phyloP scores from a whole-genome alignment of 2,888 invertebrate genomes.

The Ryuthela nishihirai region DNA sequence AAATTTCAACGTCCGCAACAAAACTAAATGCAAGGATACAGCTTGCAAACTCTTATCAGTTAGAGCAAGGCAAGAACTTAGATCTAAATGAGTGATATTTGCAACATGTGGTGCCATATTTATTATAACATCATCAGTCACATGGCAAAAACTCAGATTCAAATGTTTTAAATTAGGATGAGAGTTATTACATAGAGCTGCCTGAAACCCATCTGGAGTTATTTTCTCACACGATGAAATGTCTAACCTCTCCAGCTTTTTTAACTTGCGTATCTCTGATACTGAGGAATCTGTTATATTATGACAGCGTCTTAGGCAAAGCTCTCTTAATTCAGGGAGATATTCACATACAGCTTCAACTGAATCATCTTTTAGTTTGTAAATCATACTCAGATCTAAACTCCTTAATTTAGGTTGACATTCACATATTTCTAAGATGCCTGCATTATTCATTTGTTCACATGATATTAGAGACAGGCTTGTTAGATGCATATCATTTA shows the following conservation, averaged over 20 bases:
- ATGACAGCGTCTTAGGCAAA: conserved; percentile 63
- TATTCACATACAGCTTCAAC: conserved; percentile 60
- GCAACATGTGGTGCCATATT: conserved; percentile 60
- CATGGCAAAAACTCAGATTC: conserved; percentile 47
- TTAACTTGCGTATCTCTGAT: conserved; percentile 57
- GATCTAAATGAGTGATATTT: conserved; percentile 59
- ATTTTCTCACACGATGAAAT: conserved; percentile 66
- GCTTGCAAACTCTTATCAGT: conserved; percentile 65
- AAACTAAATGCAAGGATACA: conserved; percentile 62
- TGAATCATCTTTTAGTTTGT: conserved; percentile 63
- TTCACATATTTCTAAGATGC: conserved; percentile 57
- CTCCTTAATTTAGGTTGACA: conserved; percentile 58
- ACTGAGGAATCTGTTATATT: conserved; percentile 63
- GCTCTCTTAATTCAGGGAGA: conserved; percentile 58
- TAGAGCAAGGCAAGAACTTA: conserved; percentile 67
- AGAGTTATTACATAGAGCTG: conserved; percentile 56
- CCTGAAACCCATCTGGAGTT: conserved; percentile 60
- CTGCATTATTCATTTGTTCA: conserved; percentile 61
- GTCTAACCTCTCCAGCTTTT: conserved; percentile 59
- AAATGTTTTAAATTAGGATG: conserved; percentile 44
- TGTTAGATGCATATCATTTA: conserved; percentile 57
- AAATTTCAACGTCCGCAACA: conserved; percentile 60
- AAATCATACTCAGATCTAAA: conserved; percentile 63
- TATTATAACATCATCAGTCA: conserved; percentile 62
- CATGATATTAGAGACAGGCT: conserved; percentile 58